Base-by-base conservation (phyloP, 2,797 vertebrate species). In the Acanthopagrus latus region DNA sequence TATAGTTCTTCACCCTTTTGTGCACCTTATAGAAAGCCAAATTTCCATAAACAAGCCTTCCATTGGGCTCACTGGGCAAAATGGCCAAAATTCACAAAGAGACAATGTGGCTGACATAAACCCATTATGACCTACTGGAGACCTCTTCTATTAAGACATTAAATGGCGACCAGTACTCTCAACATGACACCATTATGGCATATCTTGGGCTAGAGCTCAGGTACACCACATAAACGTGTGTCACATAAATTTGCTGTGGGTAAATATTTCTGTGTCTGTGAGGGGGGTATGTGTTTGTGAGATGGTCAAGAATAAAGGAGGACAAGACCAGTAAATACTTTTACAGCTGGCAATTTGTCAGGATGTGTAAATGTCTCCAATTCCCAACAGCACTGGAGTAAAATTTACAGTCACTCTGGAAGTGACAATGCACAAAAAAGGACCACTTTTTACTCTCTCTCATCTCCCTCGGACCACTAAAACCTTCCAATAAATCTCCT, bases 361-460 rank as follows among this genome's bases (percentile, higher is more conserved):
- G 87, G 81, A 91, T 84, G 91, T 88, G 87, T 96, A 97, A 97
- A 96, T 96, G 96, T 95, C 95, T 96, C 93, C 94, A 94, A 95
- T 93, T 97, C 95, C 91, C 92, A 95, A 95, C 96, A 96, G 96
- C 95, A 93, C 95, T 91, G 93, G 92, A 85, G 88, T 91, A 94
- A 95, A 97, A 98, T 98, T 97, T 97, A 97, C 96, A 96, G 95
- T 96, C 96, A 94, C 96, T 96, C 94, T 93, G 96, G 95, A 97
- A 96, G 96, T 97, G 96, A 96, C 95, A 96, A 94, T 96, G 95
- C 95, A 96, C 96, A 96, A 96, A 98, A 96, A 96, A 96, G 95
- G 93, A 96, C 94, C 95, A 96, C 95, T 97, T 96, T 96, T 97
- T 96, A 95, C 95, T 95, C 95, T 81, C 88, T 71, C 89, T 90